Conservation (phyloP, 2,888 invertebrate genomes). For the Sabellastarte sp. region DNA sequence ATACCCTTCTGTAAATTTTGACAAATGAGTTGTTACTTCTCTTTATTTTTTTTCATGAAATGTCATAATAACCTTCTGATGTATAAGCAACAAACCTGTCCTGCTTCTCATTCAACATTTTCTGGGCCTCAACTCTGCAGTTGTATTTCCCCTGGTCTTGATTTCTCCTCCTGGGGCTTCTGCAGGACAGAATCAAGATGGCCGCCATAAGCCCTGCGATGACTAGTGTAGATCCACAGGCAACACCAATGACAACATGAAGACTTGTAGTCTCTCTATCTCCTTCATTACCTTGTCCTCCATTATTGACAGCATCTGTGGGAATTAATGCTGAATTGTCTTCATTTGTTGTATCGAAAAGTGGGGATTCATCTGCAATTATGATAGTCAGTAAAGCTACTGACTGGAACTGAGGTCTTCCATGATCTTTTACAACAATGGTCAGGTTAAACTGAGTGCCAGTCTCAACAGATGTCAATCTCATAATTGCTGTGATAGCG, state of each 20-base stretch:
- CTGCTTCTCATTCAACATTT: no score
- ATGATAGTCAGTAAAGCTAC: slow-evolving; percentile 9
- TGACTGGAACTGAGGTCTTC: slow-evolving; percentile 1
- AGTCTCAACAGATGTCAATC: slow-evolving; percentile 6
- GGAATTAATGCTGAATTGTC: no score
- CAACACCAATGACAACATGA: slow-evolving; percentile 12
- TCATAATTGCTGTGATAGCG: slow-evolving; percentile 6
- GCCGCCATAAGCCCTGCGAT: not conserved
- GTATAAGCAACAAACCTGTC: no score
- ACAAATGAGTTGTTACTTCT: no score
- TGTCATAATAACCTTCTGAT: no score
- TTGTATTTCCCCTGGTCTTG: not conserved
- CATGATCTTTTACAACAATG: slow-evolving; percentile 11
- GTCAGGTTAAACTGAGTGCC: slow-evolving; percentile 8
- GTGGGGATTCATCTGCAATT: slow-evolving; percentile 13
- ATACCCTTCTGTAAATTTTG: no score
- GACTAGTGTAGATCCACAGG: slow-evolving; percentile 14
- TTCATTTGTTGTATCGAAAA: no score
- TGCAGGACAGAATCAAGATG: not conserved
- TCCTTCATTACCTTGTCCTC: not conserved
- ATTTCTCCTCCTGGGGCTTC: not conserved
- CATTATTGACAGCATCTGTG: not conserved
- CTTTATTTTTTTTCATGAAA: no score
- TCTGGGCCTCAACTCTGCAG: not conserved
- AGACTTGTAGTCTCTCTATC: no score